phyloP scores from a whole-genome alignment of 2,797 vertebrate genomes.

The Pteronotus mesoamericanus region DNA sequence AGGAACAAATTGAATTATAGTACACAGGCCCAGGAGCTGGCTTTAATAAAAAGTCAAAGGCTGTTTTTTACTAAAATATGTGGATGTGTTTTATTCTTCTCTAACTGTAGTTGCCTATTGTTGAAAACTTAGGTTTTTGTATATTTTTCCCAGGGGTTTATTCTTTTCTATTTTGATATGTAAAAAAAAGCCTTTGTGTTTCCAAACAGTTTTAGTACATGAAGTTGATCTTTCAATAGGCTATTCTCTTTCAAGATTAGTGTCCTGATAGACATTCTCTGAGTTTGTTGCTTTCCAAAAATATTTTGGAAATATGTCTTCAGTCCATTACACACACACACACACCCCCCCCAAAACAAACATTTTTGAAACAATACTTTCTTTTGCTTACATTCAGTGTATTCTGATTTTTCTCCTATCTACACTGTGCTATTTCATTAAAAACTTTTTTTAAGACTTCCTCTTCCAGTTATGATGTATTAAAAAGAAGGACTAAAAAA shows the following conservation, averaged over 20 bases:
- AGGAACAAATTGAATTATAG: background rate
- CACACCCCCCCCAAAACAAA: background rate
- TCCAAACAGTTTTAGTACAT: background rate
- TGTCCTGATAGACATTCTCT: background rate
- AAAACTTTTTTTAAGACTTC: constrained; percentile 6
- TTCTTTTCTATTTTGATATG: background rate
- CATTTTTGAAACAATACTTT: background rate
- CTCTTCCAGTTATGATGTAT: background rate
- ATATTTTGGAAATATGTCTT: background rate
- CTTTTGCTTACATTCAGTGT: background rate
- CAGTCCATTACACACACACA: no score
- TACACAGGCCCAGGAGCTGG: background rate
- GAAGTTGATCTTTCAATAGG: background rate
- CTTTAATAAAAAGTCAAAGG: constrained; percentile 9
- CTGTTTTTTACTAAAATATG: constrained; percentile 28
- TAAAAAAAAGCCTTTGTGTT: background rate
- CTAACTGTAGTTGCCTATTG: background rate
- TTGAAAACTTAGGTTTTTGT: background rate
- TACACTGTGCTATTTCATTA: background rate
- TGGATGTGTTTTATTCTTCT: background rate
- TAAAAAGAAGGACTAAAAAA: background rate
- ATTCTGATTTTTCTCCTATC: background rate
- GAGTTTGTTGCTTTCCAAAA: background rate
- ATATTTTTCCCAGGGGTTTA: background rate
- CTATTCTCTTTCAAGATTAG: background rate